Conservation (phyloP, 2,888 invertebrate genomes). For the Pyralis farinalis region DNA sequence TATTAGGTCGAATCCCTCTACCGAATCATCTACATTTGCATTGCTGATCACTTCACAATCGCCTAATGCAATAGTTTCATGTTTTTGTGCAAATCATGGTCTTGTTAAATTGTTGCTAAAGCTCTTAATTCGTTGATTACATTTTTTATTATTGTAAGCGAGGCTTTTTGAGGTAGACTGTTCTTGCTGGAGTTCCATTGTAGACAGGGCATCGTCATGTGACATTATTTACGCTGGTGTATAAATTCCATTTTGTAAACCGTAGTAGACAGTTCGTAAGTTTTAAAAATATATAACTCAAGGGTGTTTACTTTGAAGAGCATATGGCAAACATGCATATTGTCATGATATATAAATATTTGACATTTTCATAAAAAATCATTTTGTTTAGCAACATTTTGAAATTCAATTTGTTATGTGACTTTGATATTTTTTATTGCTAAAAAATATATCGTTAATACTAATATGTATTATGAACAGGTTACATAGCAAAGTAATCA, state of each 20-base stretch:
- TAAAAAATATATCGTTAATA: no score
- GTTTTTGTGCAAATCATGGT: neutral
- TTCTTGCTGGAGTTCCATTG: neutral
- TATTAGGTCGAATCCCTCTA: neutral
- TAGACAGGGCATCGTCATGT: conserved; percentile 2
- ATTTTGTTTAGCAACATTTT: no score
- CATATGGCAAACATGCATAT: no score
- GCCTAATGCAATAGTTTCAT: conserved; percentile 2
- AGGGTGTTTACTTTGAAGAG: neutral
- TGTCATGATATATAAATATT: no score
- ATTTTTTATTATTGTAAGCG: neutral
- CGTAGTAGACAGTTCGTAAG: neutral
- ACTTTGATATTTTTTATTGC: no score
- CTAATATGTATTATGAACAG: no score
- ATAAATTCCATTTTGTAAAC: neutral
- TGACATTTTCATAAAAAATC: no score
- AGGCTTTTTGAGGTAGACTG: neutral
- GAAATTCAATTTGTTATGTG: neutral
- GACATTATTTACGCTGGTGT: conserved; percentile 1
- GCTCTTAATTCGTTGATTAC: neutral
- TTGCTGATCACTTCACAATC: neutral
- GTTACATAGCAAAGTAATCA: no score
- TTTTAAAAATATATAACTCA: conserved; percentile 7
- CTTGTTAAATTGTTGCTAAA: neutral
- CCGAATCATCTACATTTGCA: neutral